Conservation (phyloP, 2,888 invertebrate genomes). For the Rapana venosa region DNA sequence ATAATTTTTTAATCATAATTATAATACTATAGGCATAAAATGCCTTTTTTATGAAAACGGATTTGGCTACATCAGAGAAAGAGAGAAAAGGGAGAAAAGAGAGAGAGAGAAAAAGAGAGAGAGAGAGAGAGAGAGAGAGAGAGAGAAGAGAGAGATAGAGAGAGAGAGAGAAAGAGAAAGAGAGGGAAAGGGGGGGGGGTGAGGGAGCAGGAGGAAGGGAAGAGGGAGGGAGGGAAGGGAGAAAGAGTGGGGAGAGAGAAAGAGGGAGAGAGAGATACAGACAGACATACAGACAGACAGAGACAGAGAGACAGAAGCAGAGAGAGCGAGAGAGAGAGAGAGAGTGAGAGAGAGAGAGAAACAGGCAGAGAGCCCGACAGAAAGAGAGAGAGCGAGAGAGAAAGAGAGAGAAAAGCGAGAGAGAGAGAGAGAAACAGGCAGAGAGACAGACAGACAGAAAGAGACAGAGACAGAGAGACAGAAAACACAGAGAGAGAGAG, state of each 20-base stretch:
- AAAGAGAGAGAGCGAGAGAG: background rate
- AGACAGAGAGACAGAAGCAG: background rate
- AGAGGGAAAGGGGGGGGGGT: background rate
- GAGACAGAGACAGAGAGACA: no score
- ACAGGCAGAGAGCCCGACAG: background rate
- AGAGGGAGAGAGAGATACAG: background rate
- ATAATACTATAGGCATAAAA: no score
- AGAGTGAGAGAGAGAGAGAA: background rate
- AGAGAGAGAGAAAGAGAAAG: background rate
- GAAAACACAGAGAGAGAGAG: no score
- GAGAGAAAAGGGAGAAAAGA: background rate
- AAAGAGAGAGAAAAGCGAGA: background rate
- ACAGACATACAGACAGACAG: background rate
- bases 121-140: background rate
- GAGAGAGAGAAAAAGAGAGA: background rate
- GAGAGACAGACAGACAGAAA: background rate
- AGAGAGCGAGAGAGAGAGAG: background rate
- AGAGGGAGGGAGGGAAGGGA: background rate
- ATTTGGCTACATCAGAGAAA: no score
- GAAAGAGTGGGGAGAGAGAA: background rate
- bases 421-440: background rate
- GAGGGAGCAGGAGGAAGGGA: background rate
- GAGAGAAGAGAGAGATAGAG: background rate
- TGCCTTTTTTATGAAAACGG: no score
- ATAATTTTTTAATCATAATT: no score